phyloP scores from a whole-genome alignment of 2,888 invertebrate species.

The Euclidia mi region DNA sequence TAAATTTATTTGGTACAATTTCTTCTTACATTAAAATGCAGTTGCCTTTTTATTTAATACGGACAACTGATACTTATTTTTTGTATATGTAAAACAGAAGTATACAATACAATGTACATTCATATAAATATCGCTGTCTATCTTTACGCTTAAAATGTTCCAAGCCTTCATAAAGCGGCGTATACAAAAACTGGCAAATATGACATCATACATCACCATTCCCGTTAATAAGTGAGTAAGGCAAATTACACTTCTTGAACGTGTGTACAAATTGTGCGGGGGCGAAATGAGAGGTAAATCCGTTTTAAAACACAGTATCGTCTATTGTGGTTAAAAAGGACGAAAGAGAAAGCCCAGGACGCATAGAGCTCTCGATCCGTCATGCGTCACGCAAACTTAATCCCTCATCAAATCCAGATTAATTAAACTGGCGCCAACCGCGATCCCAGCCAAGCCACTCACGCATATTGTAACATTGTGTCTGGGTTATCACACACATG shows the following conservation, averaged over 20 bases:
- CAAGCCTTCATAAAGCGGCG: neutral
- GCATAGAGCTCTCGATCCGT: slow-evolving; percentile 84
- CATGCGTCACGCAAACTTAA: slow-evolving; percentile 86
- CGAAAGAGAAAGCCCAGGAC: slow-evolving; percentile 70
- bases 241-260: slow-evolving; percentile 72
- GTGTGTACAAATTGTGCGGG: slow-evolving; percentile 82
- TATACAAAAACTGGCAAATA: slow-evolving; percentile 11
- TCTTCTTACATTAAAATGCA: too few relatives aligned
- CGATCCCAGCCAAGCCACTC: slow-evolving; percentile 75
- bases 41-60: too few relatives aligned
- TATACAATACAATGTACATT: too few relatives aligned
- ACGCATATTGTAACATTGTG: slow-evolving; percentile 73
- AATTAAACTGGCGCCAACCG: slow-evolving; percentile 82
- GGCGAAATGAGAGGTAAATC: slow-evolving; percentile 82
- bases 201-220: slow-evolving; percentile 37
- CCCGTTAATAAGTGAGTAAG: slow-evolving; percentile 53
- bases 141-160: too few relatives aligned
- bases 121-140: too few relatives aligned
- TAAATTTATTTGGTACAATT: too few relatives aligned
- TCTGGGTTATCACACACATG: too few relatives aligned
- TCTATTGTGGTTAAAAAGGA: too few relatives aligned
- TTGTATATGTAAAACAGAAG: too few relatives aligned
- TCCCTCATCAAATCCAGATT: slow-evolving; percentile 89
- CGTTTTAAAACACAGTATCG: slow-evolving; percentile 84
- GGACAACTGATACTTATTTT: too few relatives aligned